Conservation (phyloP, 2,888 invertebrate genomes). For the Tridacna gigas region DNA sequence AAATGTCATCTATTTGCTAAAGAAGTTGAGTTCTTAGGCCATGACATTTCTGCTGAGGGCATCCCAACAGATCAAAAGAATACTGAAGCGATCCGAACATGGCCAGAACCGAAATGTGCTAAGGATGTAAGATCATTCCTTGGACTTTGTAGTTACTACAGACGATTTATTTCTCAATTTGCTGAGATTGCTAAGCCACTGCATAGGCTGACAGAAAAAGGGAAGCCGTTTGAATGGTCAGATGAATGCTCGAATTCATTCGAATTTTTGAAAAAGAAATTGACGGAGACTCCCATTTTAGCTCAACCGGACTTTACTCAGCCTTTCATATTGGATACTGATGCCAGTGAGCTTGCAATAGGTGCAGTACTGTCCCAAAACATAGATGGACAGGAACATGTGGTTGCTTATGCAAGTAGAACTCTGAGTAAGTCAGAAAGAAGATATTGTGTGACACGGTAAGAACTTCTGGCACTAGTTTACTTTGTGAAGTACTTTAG, state of each 20-base stretch:
- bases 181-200: slow-evolving; percentile 41
- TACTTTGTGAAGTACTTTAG: slow-evolving; percentile 30
- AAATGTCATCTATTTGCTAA: too few species aligned
- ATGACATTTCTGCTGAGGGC: slow-evolving; percentile 38
- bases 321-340: slow-evolving; percentile 45
- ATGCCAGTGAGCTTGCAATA: slow-evolving; percentile 26
- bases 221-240: slow-evolving; percentile 24
- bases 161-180: slow-evolving; percentile 41
- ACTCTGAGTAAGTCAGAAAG: slow-evolving; percentile 38
- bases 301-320: slow-evolving; percentile 31
- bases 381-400: slow-evolving; percentile 35
- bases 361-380: slow-evolving; percentile 48
- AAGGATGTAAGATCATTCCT: slow-evolving; percentile 45
- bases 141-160: slow-evolving; percentile 36
- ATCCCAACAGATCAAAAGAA: slow-evolving; percentile 47
- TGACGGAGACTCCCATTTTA: slow-evolving; percentile 30
- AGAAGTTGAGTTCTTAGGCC: too few species aligned
- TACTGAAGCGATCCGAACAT: slow-evolving; percentile 23
- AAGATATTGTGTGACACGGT: slow-evolving; percentile 42
- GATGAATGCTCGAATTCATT: slow-evolving; percentile 43
- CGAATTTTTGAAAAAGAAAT: slow-evolving; percentile 17
- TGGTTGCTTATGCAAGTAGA: slow-evolving; percentile 53
- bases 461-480: slow-evolving; percentile 48
- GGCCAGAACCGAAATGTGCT: slow-evolving; percentile 34
- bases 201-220: slow-evolving; percentile 42